These are phyloP conservation scores for Helobdella robusta DNA, from an alignment of 2,888 invertebrate genomes.

Conservation along the genomic window DNA sequence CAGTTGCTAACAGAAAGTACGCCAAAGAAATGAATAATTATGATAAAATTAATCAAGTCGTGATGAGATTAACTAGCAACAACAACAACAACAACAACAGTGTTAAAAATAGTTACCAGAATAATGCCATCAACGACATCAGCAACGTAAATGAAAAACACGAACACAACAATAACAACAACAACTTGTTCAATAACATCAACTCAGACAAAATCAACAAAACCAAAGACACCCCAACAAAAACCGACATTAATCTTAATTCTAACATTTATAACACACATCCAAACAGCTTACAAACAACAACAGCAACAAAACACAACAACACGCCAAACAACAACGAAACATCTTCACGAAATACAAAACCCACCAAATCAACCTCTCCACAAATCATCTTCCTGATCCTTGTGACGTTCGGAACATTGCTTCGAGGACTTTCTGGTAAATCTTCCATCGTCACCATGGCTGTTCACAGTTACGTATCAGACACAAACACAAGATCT, in stretches of 20 bases:
- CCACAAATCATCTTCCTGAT: constrained; percentile 34
- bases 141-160: neutral
- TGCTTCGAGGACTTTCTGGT: constrained; percentile 45
- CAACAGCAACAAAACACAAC: too few species aligned
- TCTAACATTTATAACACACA: too few species aligned
- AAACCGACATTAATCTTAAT: too few species aligned
- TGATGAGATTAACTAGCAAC: neutral
- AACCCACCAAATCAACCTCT: too few species aligned
- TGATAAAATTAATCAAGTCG: neutral
- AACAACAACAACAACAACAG: neutral
- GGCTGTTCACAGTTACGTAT: constrained; percentile 48
- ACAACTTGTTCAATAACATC: too few species aligned
- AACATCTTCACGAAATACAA: too few species aligned
- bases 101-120: neutral
- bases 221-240: too few species aligned
- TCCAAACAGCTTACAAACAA: too few species aligned
- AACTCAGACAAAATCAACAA: too few species aligned
- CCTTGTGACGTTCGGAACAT: constrained; percentile 42
- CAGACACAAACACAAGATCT: constrained; percentile 42
- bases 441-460: constrained; percentile 49
- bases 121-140: neutral
- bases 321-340: too few species aligned
- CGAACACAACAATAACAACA: neutral
- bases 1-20: neutral
- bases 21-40: neutral